These are phyloP conservation scores for Leiothrix lutea DNA, from an alignment of 2,113 vertebrate genomes.

Conservation along the genomic window DNA sequence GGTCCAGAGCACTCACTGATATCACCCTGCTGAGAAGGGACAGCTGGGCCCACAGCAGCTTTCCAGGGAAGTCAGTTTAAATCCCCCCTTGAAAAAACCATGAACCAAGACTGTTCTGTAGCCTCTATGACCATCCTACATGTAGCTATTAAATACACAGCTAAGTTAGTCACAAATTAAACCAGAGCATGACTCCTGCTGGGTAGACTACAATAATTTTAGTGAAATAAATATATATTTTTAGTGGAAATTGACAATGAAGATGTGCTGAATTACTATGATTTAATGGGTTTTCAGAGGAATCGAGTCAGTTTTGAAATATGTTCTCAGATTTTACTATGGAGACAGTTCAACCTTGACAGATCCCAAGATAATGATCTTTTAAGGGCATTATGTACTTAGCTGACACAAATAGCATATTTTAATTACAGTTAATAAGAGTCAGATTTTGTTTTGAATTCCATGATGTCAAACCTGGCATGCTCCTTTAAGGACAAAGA, in stretches of 20 bases:
- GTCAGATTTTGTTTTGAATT: conserved; percentile 72
- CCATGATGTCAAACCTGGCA: conserved; percentile 66
- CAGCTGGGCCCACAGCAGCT: background rate
- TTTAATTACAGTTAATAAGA: conserved; percentile 73
- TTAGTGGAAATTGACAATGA: background rate
- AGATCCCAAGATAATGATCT: conserved; percentile 62
- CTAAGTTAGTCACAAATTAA: background rate
- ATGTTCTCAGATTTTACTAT: background rate
- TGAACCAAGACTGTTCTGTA: background rate
- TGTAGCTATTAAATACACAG: background rate
- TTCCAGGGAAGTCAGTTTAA: background rate
- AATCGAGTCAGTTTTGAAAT: conserved; percentile 7
- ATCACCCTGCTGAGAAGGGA: background rate
- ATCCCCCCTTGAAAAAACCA: background rate
- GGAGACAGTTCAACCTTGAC: conserved; percentile 21
- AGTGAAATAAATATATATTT: background rate
- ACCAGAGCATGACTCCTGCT: background rate
- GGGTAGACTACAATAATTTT: background rate
- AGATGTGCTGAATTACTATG: background rate
- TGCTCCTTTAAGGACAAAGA: conserved; percentile 38
- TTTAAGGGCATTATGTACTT: conserved; percentile 60
- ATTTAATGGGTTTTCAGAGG: background rate
- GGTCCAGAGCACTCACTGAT: background rate
- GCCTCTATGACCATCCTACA: background rate
- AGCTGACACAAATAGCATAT: conserved; percentile 66